These are phyloP conservation scores for Myopa testacea DNA, from an alignment of 2,888 invertebrate genomes.

Conservation along the genomic window DNA sequence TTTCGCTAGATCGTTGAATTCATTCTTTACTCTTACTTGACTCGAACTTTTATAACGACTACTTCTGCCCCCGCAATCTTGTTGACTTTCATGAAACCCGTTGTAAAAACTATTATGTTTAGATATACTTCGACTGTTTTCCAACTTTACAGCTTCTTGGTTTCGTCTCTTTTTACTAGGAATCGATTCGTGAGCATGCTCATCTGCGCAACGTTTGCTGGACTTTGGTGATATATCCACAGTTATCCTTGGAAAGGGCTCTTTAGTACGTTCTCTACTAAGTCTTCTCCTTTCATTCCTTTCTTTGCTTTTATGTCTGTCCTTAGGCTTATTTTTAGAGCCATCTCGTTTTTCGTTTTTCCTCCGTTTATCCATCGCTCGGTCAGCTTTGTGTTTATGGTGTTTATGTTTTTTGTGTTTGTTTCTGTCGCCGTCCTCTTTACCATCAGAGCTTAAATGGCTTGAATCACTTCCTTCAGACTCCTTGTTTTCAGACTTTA, in stretches of 20 bases:
- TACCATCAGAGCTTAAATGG: constrained; percentile 8
- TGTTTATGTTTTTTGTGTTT: constrained; percentile 58
- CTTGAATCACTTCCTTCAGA: constrained; percentile 31
- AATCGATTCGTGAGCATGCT: constrained; percentile 13
- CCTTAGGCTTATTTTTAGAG: constrained; percentile 36
- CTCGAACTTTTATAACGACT: constrained; percentile 13
- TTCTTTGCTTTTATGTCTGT: constrained; percentile 41
- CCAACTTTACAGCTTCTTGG: constrained; percentile 16
- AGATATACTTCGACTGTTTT: constrained; percentile 51
- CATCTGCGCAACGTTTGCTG: constrained; percentile 44
- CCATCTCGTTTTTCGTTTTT: constrained; percentile 53
- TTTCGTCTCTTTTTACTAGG: constrained; percentile 12
- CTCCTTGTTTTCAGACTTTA: constrained; percentile 37
- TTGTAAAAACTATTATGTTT: constrained; percentile 61
- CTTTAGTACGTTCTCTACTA: neutral
- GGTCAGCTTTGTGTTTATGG: constrained; percentile 57
- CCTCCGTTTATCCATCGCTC: constrained; percentile 56
- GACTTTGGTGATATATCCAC: neutral
- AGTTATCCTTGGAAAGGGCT: neutral
- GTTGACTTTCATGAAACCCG: constrained; percentile 48
- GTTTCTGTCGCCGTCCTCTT: constrained; percentile 54
- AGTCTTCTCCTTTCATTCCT: neutral
- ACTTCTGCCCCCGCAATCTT: constrained; percentile 25
- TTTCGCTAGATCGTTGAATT: neutral
- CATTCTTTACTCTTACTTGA: neutral